These are phyloP conservation scores for Polietes domitor DNA, from an alignment of 2,888 invertebrate genomes.

Conservation along the genomic window DNA sequence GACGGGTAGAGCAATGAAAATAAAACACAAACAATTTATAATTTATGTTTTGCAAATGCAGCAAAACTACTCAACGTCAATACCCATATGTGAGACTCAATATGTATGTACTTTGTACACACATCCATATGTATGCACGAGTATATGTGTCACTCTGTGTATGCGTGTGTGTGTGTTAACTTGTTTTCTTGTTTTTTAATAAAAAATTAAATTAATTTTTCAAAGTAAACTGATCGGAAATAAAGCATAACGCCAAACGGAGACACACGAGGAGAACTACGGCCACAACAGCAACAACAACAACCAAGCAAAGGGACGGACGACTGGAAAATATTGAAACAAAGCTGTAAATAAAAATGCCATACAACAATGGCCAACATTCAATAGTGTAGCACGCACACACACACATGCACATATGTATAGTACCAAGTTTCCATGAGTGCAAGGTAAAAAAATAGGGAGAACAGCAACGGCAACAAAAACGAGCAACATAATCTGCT, in stretches of 20 bases:
- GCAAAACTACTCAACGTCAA: conserved; percentile 21
- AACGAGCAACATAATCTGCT: conserved; percentile 65
- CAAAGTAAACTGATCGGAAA: conserved; percentile 63
- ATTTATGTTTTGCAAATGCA: conserved; percentile 31
- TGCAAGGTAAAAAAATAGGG: conserved; percentile 9
- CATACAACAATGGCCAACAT: conserved; percentile 39
- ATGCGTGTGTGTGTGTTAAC: background rate
- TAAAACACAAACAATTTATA: background rate
- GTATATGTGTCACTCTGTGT: background rate
- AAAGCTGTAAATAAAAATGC: conserved; percentile 50
- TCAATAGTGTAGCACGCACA: conserved; percentile 2
- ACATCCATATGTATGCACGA: background rate
- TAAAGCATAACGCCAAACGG: conserved; percentile 41
- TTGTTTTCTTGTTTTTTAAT: conserved; percentile 23
- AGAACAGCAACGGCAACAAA: conserved; percentile 9
- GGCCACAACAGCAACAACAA: background rate
- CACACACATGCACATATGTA: conserved; percentile 5
- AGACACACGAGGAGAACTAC: background rate
- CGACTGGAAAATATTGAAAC: conserved; percentile 47
- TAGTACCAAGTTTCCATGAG: background rate
- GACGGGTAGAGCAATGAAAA: background rate
- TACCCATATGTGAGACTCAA: conserved; percentile 1
- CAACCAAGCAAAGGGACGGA: no score
- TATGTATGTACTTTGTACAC: no score
- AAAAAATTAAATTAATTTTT: conserved; percentile 60